Evolutionary conservation across 1,140 invertebrate species (phyloP).

Genomic region (Teleogryllus occipitalis): DNA sequence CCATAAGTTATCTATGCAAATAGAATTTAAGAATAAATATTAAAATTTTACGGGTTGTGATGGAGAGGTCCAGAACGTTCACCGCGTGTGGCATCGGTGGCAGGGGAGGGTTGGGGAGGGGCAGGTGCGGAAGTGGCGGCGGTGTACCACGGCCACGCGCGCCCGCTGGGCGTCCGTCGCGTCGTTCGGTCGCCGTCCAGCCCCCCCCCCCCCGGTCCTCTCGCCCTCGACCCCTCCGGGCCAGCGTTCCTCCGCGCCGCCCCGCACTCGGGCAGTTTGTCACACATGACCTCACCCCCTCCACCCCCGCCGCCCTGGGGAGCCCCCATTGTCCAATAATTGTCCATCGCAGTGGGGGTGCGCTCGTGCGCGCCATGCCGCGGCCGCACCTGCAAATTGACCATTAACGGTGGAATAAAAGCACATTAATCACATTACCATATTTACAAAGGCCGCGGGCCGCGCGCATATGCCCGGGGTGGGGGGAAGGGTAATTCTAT

Average conservation of each 20-base stretch:
- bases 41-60: too few species aligned
- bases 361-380: too few species aligned
- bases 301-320: background rate
- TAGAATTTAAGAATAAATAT: too few species aligned
- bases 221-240: background rate
- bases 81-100: too few species aligned
- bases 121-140: too few species aligned
- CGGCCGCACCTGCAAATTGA: background rate
- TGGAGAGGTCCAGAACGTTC: too few species aligned
- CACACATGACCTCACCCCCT: background rate
- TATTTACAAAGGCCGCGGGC: background rate
- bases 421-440: conserved; percentile 4
- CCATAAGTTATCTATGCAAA: too few species aligned
- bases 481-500: background rate
- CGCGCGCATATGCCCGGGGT: background rate
- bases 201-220: too few species aligned
- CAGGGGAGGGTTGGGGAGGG: too few species aligned
- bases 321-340: background rate
- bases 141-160: too few species aligned
- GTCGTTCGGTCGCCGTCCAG: too few species aligned
- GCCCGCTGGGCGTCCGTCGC: too few species aligned
- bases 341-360: background rate
- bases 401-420: background rate
- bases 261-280: background rate
- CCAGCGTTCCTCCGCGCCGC: background rate